Conservation (phyloP, 2,888 invertebrate species). For the Pachydiplax longipennis region DNA sequence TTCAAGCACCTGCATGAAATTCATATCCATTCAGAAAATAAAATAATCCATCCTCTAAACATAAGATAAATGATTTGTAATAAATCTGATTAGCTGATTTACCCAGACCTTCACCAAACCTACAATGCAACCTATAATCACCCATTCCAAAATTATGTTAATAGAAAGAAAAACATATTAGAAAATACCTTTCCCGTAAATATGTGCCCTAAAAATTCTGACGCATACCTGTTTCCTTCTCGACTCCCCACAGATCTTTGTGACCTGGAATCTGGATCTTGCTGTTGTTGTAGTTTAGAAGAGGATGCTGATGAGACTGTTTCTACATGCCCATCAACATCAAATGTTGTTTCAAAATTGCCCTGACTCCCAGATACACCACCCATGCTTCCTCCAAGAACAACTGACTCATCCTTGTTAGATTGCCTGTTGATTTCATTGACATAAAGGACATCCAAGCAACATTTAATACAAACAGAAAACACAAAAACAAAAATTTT, state of each 20-base stretch:
- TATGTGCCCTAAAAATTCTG: not conserved
- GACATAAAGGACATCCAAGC: slow-evolving; percentile 40
- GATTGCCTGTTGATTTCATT: slow-evolving; percentile 55
- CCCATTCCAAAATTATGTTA: no score
- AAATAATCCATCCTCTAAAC: no score
- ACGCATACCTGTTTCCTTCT: slow-evolving; percentile 78
- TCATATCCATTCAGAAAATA: no score
- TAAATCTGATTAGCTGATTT: no score
- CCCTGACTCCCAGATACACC: slow-evolving; percentile 50
- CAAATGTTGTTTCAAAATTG: slow-evolving; percentile 85
- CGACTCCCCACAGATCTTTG: slow-evolving; percentile 66
- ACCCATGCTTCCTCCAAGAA: slow-evolving; percentile 58
- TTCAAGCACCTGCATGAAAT: no score
- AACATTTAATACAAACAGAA: slow-evolving; percentile 14
- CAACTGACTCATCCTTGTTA: slow-evolving; percentile 58
- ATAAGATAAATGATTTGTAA: no score
- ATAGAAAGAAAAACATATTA: no score
- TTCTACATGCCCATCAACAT: slow-evolving; percentile 90
- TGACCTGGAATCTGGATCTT: slow-evolving; percentile 60
- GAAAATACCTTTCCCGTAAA: no score
- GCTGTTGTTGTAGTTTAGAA: slow-evolving; percentile 23
- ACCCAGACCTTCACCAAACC: no score
- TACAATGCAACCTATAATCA: no score
- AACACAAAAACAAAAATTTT: not conserved
- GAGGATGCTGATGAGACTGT: slow-evolving; percentile 80